Conservation (phyloP, 2,113 vertebrate genomes). For the Sakesphorus luctuosus region DNA sequence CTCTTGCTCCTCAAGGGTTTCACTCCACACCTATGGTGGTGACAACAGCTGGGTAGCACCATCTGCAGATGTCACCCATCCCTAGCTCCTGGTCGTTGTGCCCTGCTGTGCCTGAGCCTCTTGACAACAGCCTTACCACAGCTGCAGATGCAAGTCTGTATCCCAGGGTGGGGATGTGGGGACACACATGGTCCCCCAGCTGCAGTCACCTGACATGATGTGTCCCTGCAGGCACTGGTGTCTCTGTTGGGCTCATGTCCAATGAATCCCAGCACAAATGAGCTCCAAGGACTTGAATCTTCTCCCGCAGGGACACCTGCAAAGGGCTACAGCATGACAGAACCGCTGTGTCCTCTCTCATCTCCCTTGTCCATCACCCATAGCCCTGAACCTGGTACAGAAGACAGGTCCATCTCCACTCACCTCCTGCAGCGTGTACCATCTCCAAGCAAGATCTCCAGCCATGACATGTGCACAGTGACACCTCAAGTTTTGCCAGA, state of each 20-base stretch:
- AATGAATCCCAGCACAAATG: not conserved
- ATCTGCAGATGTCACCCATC: not conserved
- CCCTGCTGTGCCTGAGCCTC: not conserved
- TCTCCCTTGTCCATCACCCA: not conserved
- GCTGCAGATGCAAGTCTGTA: not conserved
- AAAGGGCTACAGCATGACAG: not conserved
- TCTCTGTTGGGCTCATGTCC: not conserved
- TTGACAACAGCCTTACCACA: not conserved
- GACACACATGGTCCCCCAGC: fast-evolving
- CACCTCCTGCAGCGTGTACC: fast-evolving
- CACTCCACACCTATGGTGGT: fast-evolving
- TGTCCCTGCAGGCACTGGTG: not conserved
- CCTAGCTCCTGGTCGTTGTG: not conserved
- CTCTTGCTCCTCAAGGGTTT: not conserved
- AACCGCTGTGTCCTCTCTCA: fast-evolving
- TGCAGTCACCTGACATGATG: not conserved
- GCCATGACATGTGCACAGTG: not conserved
- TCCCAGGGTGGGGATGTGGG: not conserved
- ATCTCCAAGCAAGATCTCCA: not conserved
- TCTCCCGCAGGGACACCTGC: not conserved
- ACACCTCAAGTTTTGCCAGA: not conserved
- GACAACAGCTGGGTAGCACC: not conserved
- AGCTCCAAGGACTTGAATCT: not conserved
- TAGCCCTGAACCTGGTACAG: not conserved
- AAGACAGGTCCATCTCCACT: not conserved